Base-by-base conservation (phyloP, 2,113 vertebrate species). In the Thomomys bottae region DNA sequence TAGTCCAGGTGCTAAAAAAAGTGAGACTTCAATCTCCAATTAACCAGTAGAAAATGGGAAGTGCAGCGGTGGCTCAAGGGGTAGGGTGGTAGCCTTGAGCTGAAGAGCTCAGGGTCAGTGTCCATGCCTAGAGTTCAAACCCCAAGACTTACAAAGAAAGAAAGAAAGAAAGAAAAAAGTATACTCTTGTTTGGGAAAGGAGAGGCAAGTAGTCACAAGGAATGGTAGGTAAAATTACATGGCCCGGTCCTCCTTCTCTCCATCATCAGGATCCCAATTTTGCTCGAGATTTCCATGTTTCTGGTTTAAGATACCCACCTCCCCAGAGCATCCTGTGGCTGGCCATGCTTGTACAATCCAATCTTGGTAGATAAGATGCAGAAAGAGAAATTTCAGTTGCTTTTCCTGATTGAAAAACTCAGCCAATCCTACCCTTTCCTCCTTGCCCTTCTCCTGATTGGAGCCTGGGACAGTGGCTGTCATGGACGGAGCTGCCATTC, bases 341-440 rank as follows among this genome's bases (percentile, higher is more conserved):
- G 57, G 30, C 3, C 40, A 30, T 36, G 17, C 15, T 45, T 61
- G 6, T 3, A 36, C 24, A 42, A 72, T 73, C 32, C 38, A 32
- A 28, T 42, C 88, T 82, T 2, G 42, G 34, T 59, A 67, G 66
- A 42, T 20, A 84, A 32, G 30, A n/a, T 54, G 23, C 45, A 45
- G 5, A 93, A 86, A 45, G 42, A 88, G 73, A 70, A 72, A 76
- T 84, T 24, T 87, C 36, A 73, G 32, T 9, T 49, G 77, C 67
- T 8, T 4, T 59, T 71, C 45, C 42, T 72, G 71, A 79, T 75
- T 75, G 32, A 87, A 36, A 63, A 61, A 75, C 10, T 26, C 28
- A 49, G 32, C 23, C 42, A 12, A 32, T 15, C 34, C 3, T 24
- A 45, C 34, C 8, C 8, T 66, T 73, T 82, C 11, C 6, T 9